Evolutionary conservation across 2,113 vertebrate genomes (phyloP), one percentile per base, ranked within the genome.

Genomic region (Vulpes vulpes): DNA sequence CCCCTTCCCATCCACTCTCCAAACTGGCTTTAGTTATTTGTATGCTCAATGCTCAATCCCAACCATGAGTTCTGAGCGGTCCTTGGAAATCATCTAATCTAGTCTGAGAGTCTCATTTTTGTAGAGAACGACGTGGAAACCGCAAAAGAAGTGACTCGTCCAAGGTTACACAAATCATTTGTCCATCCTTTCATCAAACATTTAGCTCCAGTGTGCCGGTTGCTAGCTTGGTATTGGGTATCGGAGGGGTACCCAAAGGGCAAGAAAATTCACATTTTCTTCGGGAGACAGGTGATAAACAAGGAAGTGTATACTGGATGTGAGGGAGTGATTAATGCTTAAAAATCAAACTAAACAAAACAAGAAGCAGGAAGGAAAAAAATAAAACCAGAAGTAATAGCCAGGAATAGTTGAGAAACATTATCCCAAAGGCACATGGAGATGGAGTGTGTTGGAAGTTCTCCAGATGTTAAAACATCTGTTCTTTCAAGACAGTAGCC

Each of bases 391-490:
- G 53, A 65, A 86, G 23, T 11, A 49, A 80, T n/a, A 57, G 35
- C n/a, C 59, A 89, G 43, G n/a, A 64, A 64, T n/a, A 92, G 59
- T 17, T 79, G 49, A 84, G 38, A 91, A 94, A 83, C 23, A 67
- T 62, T 73, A 65, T 38, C 81, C 22, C 38, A 95, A 94, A 82
- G 59, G 38, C 55, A 96, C 11, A 27, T n/a, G 85, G 35, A 76
- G 20, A 57, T 55, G 32, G 1, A 92, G 35, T 51, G 30, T n/a
- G 8, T 20, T 78, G 49, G 55, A 78, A 78, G 81, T 78, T 94
- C 57, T 96, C 55, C 85, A 87, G 49, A 60, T 60, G 78, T 86
- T 78, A 87, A 96, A 79, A 59, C 10, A 86, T 60, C 64, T 94
- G 23, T 87, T 89, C 76, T 35, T 89, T 76, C 53, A 92, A 62